Percentiles rank a stretch among this genome's conserved stretches.
phyloP scores from a whole-genome alignment of 2,113 vertebrate species.

The Parus major region DNA sequence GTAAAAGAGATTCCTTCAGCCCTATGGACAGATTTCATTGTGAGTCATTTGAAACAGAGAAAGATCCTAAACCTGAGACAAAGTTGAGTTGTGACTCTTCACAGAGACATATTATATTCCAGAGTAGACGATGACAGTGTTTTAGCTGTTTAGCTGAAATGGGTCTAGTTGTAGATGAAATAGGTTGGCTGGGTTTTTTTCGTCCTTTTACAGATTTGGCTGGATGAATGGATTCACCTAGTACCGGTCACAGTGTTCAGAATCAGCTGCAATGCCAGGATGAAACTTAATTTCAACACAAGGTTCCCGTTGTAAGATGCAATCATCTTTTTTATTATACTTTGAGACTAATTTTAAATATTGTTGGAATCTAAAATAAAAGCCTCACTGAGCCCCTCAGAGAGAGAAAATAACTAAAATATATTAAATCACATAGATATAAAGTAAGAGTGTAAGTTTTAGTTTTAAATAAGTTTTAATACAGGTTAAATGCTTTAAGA shows the following conservation, averaged over 20 bases:
- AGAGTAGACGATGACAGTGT: neutral
- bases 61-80: neutral
- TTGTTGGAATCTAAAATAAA: too few species aligned
- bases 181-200: accelerated
- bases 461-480: too few species aligned
- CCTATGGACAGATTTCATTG: neutral
- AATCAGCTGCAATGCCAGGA: neutral
- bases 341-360: neutral
- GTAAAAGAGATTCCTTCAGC: neutral
- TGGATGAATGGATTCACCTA: neutral
- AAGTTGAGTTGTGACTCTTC: neutral
- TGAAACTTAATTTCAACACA: neutral
- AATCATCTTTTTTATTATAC: neutral
- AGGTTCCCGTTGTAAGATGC: neutral
- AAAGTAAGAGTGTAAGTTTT: too few species aligned
- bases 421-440: too few species aligned
- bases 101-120: neutral
- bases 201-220: neutral
- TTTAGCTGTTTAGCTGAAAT: neutral
- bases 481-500: too few species aligned
- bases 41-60: neutral
- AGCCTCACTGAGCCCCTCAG: too few species aligned
- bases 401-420: too few species aligned
- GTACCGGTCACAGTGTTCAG: neutral
- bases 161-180: neutral